Base-by-base conservation (phyloP, 1,140 invertebrate species). In the Aphis craccivora region DNA sequence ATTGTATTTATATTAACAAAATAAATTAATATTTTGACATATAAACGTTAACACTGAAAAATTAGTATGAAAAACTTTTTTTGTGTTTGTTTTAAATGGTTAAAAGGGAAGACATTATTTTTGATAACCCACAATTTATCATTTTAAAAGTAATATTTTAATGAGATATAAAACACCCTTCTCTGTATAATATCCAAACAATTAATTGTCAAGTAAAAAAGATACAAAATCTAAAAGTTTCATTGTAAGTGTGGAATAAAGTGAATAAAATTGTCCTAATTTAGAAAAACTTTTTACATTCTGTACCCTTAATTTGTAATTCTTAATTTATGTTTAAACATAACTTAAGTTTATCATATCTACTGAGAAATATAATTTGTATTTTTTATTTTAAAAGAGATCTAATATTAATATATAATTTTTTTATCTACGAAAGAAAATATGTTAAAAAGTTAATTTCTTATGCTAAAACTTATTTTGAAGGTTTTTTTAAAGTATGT, bases 141-240 rank as follows among this genome's bases (percentile, higher is more conserved):
- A 89, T n/a, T 89, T 89, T 40, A 55, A 89, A 89, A 89, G 87
- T 89, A 89, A 40, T 89, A 89, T 89, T 55, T 89, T 55, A 89
- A 89, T 89, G 88, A 89, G 88, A 55, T 89, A 89, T 89, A 55
- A 89, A 89, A 89, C 88, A 89, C 88, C 88, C 48, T 89, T 89
- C 48, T 55, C 35, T 55, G 51, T 55, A 88, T 88, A 22, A 25
- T 88, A 35, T 35, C 48, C n/a, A 35, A 89, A 89, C 53, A 89
- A 89, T 89, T 53, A 89, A 89, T 89, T 89, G 35, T 55, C 0
- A 55, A 89, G 35, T 89, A 55, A 89, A 55, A 89, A 53, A 89
- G n/a, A 37, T 89, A 89, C n/a, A 53, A 89, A 37, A 35, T 89
- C n/a, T 53, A 89, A 89, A 89, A 89, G 88, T 89, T 89, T 89